phyloP scores from a whole-genome alignment of 2,888 invertebrate species.

The Augiades crinisus region DNA sequence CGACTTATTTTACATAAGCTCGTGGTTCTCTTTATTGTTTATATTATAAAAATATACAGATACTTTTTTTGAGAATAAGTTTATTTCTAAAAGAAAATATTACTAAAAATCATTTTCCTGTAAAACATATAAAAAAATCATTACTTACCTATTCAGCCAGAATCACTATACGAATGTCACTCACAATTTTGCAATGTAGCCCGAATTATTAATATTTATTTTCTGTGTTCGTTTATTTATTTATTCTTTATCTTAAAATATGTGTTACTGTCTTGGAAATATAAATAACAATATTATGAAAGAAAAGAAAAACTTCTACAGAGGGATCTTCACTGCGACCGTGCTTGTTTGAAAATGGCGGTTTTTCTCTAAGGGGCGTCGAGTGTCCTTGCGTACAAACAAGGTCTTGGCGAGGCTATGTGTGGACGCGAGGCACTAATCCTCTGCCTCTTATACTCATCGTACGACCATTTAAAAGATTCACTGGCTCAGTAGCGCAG shows the following conservation, averaged over 20 bases:
- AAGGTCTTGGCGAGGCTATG: slow-evolving; percentile 70
- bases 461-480: slow-evolving; percentile 38
- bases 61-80: no score
- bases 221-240: background rate
- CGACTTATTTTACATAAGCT: no score
- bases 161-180: slow-evolving; percentile 4
- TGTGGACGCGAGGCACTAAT: slow-evolving; percentile 59
- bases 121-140: background rate
- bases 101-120: no score
- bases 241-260: background rate
- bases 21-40: no score
- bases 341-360: slow-evolving; percentile 68
- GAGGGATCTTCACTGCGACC: slow-evolving; percentile 51
- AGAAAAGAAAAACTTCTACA: slow-evolving; percentile 7
- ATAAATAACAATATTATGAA: background rate
- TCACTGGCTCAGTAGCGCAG: slow-evolving; percentile 32
- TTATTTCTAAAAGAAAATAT: no score
- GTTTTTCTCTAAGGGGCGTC: slow-evolving; percentile 64
- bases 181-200: no score
- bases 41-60: no score
- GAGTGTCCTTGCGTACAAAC: slow-evolving; percentile 72
- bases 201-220: no score
- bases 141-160: slow-evolving; percentile 13
- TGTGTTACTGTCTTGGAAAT: slow-evolving; percentile 5
- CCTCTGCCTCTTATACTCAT: slow-evolving; percentile 72